Evolutionary conservation across 2,888 invertebrate species (phyloP), one percentile per base, ranked within the genome.

Genomic region (Synergus japonicus): DNA sequence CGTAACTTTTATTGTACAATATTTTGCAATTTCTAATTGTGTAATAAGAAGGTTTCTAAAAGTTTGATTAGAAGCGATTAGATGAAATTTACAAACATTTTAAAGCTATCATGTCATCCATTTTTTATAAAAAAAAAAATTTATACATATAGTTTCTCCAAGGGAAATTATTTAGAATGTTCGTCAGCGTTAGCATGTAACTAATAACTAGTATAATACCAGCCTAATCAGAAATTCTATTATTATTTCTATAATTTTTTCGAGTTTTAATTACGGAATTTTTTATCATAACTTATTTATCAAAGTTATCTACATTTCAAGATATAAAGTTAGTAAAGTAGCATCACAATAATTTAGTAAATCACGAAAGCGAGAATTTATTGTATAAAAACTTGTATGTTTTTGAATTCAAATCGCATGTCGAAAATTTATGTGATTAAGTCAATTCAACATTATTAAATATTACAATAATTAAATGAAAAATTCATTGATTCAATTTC

Each of bases 131-230:
- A 58, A n/a, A 4, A n/a, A 58, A n/a, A 54, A 46, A 46, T 12
- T 44, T 3, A 29, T 29, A 65, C n/a, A 43, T 41, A 41, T 43
- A 18, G 44, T 69, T 69, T 69, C 69, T 69, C 49, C 29, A 69
- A 58, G 9, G 15, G 29, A 49, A n/a, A 66, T 66, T 66, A 69
- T 69, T 69, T 49, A 49, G 8, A 69, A 69, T 46, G 18, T 46
- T 49, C n/a, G 49, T 69, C 49, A 69, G 69, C 69, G 49, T 69
- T 46, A 69, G 49, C 18, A 7, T 49, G 8, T 69, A 46, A 69
- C 69, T 46, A 69, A 69, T 18, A 4, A 15, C 15, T 49, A 5
- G 15, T 5, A 37, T 37, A 37, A 37, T 37, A 37, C 37, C 37
- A 4, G 37, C 37, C 7, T 37, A 49, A n/a, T 49, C 15, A 15